These are phyloP conservation scores for Ichneumon xanthorius DNA, from an alignment of 2,888 invertebrate species.

Conservation along the genomic window DNA sequence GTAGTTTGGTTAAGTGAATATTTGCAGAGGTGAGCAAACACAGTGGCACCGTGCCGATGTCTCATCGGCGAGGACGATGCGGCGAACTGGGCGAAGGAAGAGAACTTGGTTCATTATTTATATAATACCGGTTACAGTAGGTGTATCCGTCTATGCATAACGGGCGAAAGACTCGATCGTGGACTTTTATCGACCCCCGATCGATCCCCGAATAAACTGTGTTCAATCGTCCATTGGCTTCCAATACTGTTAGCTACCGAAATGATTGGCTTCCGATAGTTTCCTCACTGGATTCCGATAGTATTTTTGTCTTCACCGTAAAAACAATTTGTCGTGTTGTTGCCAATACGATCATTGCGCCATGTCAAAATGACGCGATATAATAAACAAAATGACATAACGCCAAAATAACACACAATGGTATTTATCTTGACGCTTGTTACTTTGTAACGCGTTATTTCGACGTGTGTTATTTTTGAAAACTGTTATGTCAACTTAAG, in stretches of 20 bases:
- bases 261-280: slow-evolving; percentile 11
- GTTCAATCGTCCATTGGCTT: slow-evolving; percentile 66
- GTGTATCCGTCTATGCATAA: not conserved
- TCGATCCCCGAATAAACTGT: slow-evolving; percentile 77
- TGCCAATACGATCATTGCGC: not conserved
- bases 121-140: slow-evolving; percentile 26
- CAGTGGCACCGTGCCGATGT: slow-evolving; percentile 58
- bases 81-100: slow-evolving; percentile 24
- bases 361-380: too few species aligned
- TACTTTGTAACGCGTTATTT: not conserved
- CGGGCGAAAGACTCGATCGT: slow-evolving; percentile 70
- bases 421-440: too few species aligned
- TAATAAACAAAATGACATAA: too few species aligned
- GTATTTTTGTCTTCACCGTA: not conserved
- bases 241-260: slow-evolving; percentile 1
- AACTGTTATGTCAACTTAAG: not conserved
- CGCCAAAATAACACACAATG: too few species aligned
- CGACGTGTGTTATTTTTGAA: not conserved
- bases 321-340: not conserved
- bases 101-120: slow-evolving; percentile 59
- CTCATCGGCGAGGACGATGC: slow-evolving; percentile 34
- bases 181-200: slow-evolving; percentile 79
- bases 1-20: slow-evolving; percentile 75
- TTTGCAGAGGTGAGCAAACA: slow-evolving; percentile 80
- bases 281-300: not conserved